These are phyloP conservation scores for Crypturellus undulatus DNA, from an alignment of 2,113 vertebrate genomes.

Conservation along the genomic window DNA sequence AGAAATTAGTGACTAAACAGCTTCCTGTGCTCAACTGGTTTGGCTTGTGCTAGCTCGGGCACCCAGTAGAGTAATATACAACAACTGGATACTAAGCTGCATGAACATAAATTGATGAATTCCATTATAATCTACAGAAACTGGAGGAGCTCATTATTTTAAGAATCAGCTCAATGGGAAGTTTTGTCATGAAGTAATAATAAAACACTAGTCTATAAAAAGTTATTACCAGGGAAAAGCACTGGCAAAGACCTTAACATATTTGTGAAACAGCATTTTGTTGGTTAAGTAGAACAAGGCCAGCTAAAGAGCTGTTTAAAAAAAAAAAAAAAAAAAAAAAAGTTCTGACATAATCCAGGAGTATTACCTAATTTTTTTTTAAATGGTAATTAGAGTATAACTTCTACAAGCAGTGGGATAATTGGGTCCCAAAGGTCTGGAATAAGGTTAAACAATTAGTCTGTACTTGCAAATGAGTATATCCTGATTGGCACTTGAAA, in stretches of 20 bases:
- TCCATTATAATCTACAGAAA: neutral
- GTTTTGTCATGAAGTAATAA: neutral
- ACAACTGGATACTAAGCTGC: neutral
- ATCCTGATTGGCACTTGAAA: slow-evolving; percentile 56
- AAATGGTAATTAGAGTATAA: slow-evolving; percentile 21
- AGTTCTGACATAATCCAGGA: slow-evolving; percentile 17
- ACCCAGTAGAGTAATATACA: neutral
- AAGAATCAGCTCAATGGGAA: neutral
- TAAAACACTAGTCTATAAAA: neutral
- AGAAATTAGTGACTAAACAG: neutral
- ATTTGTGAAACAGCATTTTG: neutral
- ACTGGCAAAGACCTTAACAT: neutral
- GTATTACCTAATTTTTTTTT: neutral
- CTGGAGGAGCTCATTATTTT: neutral
- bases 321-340: slow-evolving; percentile 55
- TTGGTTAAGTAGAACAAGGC: neutral
- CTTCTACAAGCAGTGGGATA: slow-evolving; percentile 27
- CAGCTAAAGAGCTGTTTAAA: slow-evolving; percentile 19
- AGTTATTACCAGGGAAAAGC: neutral
- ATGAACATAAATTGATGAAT: neutral
- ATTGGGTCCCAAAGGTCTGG: slow-evolving; percentile 58
- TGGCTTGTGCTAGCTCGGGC: neutral
- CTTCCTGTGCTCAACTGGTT: neutral
- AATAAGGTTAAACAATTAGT: slow-evolving; percentile 61
- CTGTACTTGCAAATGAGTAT: slow-evolving; percentile 29